Conservation (phyloP, 2,797 vertebrate species). For the Stomatorhinus walkeri region DNA sequence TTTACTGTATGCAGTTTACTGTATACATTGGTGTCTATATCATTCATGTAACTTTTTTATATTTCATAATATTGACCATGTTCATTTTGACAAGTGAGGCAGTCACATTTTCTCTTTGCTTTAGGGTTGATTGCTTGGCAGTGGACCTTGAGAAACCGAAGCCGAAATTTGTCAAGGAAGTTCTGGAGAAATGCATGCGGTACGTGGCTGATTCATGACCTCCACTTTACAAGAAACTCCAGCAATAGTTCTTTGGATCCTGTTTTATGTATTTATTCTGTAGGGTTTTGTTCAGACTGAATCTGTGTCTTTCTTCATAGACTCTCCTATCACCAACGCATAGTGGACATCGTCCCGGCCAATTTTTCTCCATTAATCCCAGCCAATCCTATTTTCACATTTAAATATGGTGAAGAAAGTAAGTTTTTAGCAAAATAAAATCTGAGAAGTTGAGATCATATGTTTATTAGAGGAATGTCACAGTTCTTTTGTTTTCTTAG, state of each 20-base stretch:
- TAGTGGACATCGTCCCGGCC: conserved; percentile 88
- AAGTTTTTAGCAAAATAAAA: conserved; percentile 46
- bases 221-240: background rate
- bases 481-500: background rate
- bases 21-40: no score
- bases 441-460: background rate
- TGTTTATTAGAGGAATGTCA: background rate
- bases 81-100: background rate
- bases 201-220: conserved; percentile 40
- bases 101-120: background rate
- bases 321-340: conserved; percentile 91
- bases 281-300: background rate
- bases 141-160: conserved; percentile 85
- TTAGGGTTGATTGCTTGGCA: conserved; percentile 87
- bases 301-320: conserved; percentile 48
- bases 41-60: background rate
- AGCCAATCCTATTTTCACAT: conserved; percentile 75
- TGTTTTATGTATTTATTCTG: background rate
- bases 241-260: background rate
- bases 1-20: no score
- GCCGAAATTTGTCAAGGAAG: conserved; percentile 95
- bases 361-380: conserved; percentile 86
- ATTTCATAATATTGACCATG: background rate
- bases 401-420: conserved; percentile 89
- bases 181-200: conserved; percentile 95